Percentiles rank a stretch among this genome's conserved stretches.
phyloP scores from a whole-genome alignment of 2,113 vertebrate species.

The Eonycteris spelaea region DNA sequence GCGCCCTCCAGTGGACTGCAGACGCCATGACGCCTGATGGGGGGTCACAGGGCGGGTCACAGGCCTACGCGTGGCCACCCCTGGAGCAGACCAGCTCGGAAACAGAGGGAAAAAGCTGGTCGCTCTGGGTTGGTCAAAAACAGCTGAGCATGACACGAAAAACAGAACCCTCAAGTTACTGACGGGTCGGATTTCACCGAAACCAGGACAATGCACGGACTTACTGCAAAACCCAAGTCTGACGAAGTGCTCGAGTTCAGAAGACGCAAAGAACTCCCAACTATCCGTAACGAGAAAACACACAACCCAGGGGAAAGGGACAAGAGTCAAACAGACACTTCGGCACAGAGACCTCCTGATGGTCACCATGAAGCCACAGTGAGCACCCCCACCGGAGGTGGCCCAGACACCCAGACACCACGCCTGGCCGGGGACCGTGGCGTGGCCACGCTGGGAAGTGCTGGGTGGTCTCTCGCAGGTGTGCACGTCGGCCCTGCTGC shows the following conservation, averaged over 20 bases:
- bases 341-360: rapidly evolving
- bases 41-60: rapidly evolving
- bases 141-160: rapidly evolving
- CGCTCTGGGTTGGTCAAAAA: rapidly evolving
- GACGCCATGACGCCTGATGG: too few species aligned
- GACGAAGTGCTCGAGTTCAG: rapidly evolving
- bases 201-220: not conserved
- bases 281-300: rapidly evolving
- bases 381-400: too few species aligned
- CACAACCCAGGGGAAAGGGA: rapidly evolving
- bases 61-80: rapidly evolving
- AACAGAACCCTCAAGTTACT: not conserved
- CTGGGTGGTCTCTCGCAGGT: too few species aligned
- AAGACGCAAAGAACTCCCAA: rapidly evolving
- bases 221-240: rapidly evolving
- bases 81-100: rapidly evolving
- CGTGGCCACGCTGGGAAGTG: too few species aligned
- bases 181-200: rapidly evolving
- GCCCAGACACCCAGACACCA: too few species aligned
- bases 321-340: rapidly evolving
- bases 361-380: too few species aligned
- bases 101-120: rapidly evolving
- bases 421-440: too few species aligned
- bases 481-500: too few species aligned
- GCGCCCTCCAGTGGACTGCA: too few species aligned